Evolutionary conservation across 2,797 vertebrate genomes (phyloP).

Genomic region (Thaleichthys pacificus): DNA sequence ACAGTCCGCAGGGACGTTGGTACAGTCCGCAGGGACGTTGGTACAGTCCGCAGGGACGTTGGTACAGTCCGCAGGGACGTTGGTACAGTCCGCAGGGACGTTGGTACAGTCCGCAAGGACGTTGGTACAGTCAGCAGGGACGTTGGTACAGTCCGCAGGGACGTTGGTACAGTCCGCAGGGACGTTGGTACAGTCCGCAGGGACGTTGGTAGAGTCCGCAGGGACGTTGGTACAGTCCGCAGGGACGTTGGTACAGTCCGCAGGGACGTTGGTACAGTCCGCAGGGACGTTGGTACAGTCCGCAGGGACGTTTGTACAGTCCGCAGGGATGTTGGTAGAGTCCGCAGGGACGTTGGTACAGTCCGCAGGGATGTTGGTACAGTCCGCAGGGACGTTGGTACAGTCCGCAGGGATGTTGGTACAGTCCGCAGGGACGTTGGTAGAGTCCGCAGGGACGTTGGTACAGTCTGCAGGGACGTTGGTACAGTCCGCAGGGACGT

Average conservation of each 20-base stretch:
- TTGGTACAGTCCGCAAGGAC: constrained; percentile 28
- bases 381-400: constrained; percentile 29
- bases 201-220: too few species aligned
- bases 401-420: too few species aligned
- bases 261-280: too few species aligned
- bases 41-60: constrained; percentile 25
- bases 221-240: too few species aligned
- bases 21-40: constrained; percentile 29
- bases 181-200: constrained; percentile 16
- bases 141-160: constrained; percentile 22
- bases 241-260: too few species aligned
- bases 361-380: constrained; percentile 28
- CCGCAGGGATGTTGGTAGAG: constrained; percentile 28
- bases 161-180: constrained; percentile 25
- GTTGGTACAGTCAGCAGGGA: constrained; percentile 28
- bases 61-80: constrained; percentile 28
- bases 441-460: too few species aligned
- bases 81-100: constrained; percentile 29
- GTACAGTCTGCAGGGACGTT: too few species aligned
- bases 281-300: too few species aligned
- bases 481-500: too few species aligned
- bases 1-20: too few species aligned
- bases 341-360: constrained; percentile 28
- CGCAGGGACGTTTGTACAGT: too few species aligned
- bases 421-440: too few species aligned